phyloP scores from a whole-genome alignment of 2,888 invertebrate genomes.

The Sipha maydis region DNA sequence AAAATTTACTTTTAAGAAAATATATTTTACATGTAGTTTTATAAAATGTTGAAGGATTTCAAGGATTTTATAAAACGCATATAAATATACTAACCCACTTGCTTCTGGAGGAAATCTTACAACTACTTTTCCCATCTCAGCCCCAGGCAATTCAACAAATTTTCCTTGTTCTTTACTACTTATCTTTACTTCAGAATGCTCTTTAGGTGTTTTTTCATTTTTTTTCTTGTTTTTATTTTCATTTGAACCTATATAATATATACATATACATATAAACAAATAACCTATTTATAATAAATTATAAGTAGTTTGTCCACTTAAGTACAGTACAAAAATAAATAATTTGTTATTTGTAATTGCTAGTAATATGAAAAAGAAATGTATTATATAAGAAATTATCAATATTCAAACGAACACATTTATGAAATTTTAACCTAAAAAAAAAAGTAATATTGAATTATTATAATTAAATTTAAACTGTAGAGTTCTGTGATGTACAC shows the following conservation, averaged over 20 bases:
- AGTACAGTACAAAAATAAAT: too few relatives aligned
- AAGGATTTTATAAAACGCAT: neutral
- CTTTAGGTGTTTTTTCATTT: constrained; percentile 2
- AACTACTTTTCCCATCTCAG: constrained; percentile 96
- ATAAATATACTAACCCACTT: constrained; percentile 77
- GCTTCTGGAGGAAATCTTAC: constrained; percentile 99
- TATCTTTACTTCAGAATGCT: constrained; percentile 62
- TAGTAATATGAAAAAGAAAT: too few relatives aligned
- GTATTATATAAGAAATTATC: too few relatives aligned
- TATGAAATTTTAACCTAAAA: too few relatives aligned
- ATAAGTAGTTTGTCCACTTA: neutral
- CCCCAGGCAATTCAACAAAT: constrained; percentile 94
- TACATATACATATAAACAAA: neutral
- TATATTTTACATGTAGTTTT: neutral
- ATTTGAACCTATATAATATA: neutral
- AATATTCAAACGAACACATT: too few relatives aligned
- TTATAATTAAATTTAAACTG: too few relatives aligned
- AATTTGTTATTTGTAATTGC: too few relatives aligned
- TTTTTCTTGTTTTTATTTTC: constrained; percentile 7
- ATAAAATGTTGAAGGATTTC: neutral
- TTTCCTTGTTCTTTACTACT: constrained; percentile 88
- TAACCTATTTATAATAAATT: neutral
- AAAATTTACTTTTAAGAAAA: neutral
- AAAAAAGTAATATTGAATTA: too few relatives aligned
- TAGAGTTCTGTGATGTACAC: too few relatives aligned